phyloP scores from a whole-genome alignment of 2,888 invertebrate genomes.

The Caenorhabditis japonica region DNA sequence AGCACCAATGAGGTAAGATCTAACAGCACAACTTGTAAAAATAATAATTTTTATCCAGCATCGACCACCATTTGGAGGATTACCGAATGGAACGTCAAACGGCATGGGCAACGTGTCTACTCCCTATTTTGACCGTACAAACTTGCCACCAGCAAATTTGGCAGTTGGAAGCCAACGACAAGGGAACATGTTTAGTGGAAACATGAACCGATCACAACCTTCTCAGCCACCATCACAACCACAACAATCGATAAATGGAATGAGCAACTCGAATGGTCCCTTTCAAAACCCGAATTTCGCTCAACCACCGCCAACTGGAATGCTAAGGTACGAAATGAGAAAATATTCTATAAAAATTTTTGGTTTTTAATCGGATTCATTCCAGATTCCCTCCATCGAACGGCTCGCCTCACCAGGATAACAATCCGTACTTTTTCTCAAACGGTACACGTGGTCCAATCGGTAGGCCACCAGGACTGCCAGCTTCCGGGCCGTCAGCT shows the following conservation, averaged over 20 bases:
- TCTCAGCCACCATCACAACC: slow-evolving; percentile 16
- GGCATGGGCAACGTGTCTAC: slow-evolving; percentile 17
- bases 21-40: too few species aligned
- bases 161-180: slow-evolving; percentile 56
- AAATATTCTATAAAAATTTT: too few species aligned
- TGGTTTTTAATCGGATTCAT: not conserved
- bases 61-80: slow-evolving; percentile 27
- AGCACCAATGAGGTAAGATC: slow-evolving; percentile 29
- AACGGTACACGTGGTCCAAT: slow-evolving; percentile 7
- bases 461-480: slow-evolving; percentile 19
- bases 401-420: slow-evolving; percentile 24
- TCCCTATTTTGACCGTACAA: slow-evolving; percentile 33
- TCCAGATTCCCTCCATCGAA: slow-evolving; percentile 22
- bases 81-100: slow-evolving; percentile 20
- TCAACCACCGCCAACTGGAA: slow-evolving; percentile 30
- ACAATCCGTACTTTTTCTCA: slow-evolving; percentile 12
- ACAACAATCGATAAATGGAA: slow-evolving; percentile 21
- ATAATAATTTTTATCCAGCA: slow-evolving; percentile 13
- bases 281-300: slow-evolving; percentile 26
- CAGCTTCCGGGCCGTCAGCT: not conserved
- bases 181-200: slow-evolving; percentile 34
- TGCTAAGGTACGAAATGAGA: slow-evolving; percentile 28
- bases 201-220: slow-evolving; percentile 28
- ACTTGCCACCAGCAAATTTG: slow-evolving; percentile 47
- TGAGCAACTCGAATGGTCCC: slow-evolving; percentile 17